Base-by-base conservation (phyloP, 2,113 vertebrate species). In the Herpetotheres cachinnans region DNA sequence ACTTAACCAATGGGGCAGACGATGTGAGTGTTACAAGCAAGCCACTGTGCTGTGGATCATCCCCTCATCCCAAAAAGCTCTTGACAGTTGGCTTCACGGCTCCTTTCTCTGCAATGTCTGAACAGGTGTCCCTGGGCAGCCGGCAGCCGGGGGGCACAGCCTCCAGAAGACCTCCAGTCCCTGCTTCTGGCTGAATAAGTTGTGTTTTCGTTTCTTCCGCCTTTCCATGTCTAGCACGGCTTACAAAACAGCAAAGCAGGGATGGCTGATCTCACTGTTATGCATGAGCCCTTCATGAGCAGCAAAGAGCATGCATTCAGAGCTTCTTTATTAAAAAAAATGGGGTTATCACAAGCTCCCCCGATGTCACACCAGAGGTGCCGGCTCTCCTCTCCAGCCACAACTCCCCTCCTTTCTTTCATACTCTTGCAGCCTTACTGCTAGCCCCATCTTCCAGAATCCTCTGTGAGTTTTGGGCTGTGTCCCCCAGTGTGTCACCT, bases 401-500 rank as follows among this genome's bases (percentile, higher is more conserved):
- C 1, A 4, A 15, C 42, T 50, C n/a, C 36, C 24, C 15, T 79
- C 34, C 11, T 50, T 55, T 25, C 36, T 14, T 70, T 29, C 36
- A 19, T 10, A 16, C 20, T n/a, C 29, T 61, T 34, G 14, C 21
- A 14, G 7, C 34, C 29, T 36, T 25, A 16, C 25, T 36, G 17
- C 20, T 27, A 2, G 0, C 20, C 8, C 22, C n/a, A 18, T 7
- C 22, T 55, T 59, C 46, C 55, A 77, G 15, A 17, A n/a, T 2
- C 4, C 9, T 0, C 13, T 19, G 11, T 15, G 13, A 7, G 0
- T 50, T 42, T 27, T 1, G 3, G 21, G 25, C 22, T 50, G 11
- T 27, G 11, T 36, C 12, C 13, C 17, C 26, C 3, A 19, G 6
- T 3, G 16, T 36, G 16, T 26, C 8, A 19, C 14, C n/a, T 29